Conservation (phyloP, 2,888 invertebrate genomes). For the Macaria liturata region DNA sequence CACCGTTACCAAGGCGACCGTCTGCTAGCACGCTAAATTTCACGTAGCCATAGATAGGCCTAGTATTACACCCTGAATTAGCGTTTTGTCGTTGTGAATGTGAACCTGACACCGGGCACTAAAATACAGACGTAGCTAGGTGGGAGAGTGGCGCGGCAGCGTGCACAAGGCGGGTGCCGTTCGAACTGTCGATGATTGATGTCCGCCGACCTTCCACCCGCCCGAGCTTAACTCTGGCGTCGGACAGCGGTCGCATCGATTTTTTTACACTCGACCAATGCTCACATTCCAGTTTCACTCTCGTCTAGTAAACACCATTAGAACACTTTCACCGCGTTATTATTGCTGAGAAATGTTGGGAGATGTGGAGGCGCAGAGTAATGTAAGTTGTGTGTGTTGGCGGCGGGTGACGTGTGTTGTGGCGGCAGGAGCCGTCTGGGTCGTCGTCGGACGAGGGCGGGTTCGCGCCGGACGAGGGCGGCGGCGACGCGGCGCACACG, state of each 20-base stretch:
- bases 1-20: constrained; percentile 66
- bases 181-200: constrained; percentile 61
- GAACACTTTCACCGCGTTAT: constrained; percentile 48
- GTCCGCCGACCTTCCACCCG: constrained; percentile 63
- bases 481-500: constrained; percentile 74
- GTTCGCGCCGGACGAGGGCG: constrained; percentile 69
- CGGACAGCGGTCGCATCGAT: constrained; percentile 69
- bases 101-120: neutral
- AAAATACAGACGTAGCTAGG: constrained; percentile 1
- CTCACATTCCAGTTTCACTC: constrained; percentile 67
- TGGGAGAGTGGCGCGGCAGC: constrained; percentile 47
- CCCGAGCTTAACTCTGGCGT: constrained; percentile 46
- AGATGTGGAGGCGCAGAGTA: constrained; percentile 41
- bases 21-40: constrained; percentile 53
- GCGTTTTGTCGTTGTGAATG: constrained; percentile 26
- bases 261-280: constrained; percentile 59
- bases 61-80: constrained; percentile 37
- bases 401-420: constrained; percentile 66
- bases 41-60: constrained; percentile 29
- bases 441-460: constrained; percentile 82
- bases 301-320: constrained; percentile 59
- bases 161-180: constrained; percentile 33
- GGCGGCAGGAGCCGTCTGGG: constrained; percentile 77
- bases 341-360: constrained; percentile 40
- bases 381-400: constrained; percentile 60